Evolutionary conservation across 2,888 invertebrate genomes (phyloP).

Genomic region (Drosophila subsilvestris): DNA sequence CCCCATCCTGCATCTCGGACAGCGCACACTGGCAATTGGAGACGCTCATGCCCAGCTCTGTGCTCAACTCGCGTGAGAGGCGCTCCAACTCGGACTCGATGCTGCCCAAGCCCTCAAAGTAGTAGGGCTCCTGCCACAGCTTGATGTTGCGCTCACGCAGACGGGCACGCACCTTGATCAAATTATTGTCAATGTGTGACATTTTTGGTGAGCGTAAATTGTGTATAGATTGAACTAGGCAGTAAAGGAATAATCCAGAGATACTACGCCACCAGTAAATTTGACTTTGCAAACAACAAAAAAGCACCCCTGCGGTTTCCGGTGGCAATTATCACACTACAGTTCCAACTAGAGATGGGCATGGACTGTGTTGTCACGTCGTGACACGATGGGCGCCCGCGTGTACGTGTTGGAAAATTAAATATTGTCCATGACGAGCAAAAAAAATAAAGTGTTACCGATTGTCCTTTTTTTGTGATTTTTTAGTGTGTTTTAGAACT

Average conservation of each 20-base stretch:
- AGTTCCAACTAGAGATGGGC: too few species aligned
- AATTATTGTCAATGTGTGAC: slow-evolving; percentile 86
- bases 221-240: too few species aligned
- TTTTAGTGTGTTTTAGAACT: too few species aligned
- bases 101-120: slow-evolving; percentile 84
- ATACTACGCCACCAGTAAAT: too few species aligned
- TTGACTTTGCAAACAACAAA: slow-evolving; percentile 34
- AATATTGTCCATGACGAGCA: too few species aligned
- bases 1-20: slow-evolving; percentile 78
- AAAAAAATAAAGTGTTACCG: too few species aligned
- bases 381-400: too few species aligned
- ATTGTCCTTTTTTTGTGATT: too few species aligned
- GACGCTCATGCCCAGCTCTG: slow-evolving; percentile 84
- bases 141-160: slow-evolving; percentile 89
- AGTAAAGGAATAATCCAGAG: too few species aligned
- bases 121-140: slow-evolving; percentile 91
- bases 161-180: slow-evolving; percentile 88
- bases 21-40: slow-evolving; percentile 47
- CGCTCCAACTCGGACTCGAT: slow-evolving; percentile 82
- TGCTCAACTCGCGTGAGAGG: slow-evolving; percentile 86
- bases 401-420: too few species aligned
- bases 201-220: slow-evolving; percentile 39
- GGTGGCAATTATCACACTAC: slow-evolving; percentile 34
- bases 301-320: slow-evolving; percentile 16
- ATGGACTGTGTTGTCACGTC: too few species aligned